These are phyloP conservation scores for Heliconius sara DNA, from an alignment of 2,888 invertebrate species.

Conservation along the genomic window DNA sequence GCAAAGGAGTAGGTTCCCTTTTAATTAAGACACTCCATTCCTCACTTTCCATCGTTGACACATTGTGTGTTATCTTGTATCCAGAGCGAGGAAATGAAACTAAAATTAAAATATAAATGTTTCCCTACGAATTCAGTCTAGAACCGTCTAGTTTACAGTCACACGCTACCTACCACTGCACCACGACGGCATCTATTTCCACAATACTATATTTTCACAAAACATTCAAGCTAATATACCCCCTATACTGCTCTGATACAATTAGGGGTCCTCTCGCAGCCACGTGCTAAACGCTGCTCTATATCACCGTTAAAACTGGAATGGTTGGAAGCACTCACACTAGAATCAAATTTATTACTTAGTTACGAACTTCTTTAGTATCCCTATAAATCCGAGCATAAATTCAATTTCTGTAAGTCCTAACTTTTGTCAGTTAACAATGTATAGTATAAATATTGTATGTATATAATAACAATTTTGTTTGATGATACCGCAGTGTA, in stretches of 20 bases:
- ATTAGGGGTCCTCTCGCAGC: slow-evolving; percentile 19
- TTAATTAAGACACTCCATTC: too few species aligned
- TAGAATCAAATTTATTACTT: slow-evolving; percentile 29
- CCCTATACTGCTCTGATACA: slow-evolving; percentile 27
- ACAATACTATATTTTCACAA: not conserved
- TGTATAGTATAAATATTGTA: not conserved
- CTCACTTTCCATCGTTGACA: not conserved
- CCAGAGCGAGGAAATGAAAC: not conserved
- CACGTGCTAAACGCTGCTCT: slow-evolving; percentile 28
- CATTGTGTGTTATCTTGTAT: not conserved
- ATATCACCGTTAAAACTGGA: slow-evolving; percentile 33
- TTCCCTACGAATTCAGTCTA: not conserved
- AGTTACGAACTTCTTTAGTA: slow-evolving; percentile 29
- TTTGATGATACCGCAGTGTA: not conserved
- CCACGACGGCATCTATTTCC: not conserved
- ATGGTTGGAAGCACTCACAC: slow-evolving; percentile 29
- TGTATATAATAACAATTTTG: not conserved
- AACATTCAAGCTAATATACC: slow-evolving; percentile 13
- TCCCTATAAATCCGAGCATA: slow-evolving; percentile 20
- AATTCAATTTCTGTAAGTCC: slow-evolving; percentile 21
- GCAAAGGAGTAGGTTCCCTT: too few species aligned
- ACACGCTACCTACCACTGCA: not conserved
- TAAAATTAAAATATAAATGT: not conserved
- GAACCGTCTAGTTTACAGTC: not conserved
- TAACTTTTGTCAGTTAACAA: slow-evolving; percentile 6